Conservation (phyloP, 2,888 invertebrate species). For the Hipparchia semele region DNA sequence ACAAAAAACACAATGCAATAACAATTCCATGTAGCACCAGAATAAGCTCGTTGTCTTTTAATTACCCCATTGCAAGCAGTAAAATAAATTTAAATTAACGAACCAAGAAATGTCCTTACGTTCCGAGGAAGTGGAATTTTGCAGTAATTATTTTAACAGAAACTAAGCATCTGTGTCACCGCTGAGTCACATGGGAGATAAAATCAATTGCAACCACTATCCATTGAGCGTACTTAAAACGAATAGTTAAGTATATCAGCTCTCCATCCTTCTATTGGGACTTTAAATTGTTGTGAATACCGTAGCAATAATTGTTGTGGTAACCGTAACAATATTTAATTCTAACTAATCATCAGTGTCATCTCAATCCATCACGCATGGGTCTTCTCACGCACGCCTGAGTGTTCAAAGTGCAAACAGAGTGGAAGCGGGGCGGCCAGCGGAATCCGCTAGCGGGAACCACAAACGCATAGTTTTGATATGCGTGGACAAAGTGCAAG, state of each 20-base stretch:
- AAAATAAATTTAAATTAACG: conserved; percentile 72
- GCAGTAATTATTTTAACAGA: conserved; percentile 43
- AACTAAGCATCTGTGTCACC: conserved; percentile 40
- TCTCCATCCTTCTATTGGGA: background rate
- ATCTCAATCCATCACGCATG: too few species aligned
- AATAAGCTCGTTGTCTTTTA: conserved; percentile 38
- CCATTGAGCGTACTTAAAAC: conserved; percentile 10
- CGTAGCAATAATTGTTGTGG: too few species aligned
- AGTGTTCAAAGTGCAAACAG: too few species aligned
- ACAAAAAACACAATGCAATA: conserved; percentile 9
- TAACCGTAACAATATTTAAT: background rate
- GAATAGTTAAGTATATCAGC: background rate
- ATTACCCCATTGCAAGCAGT: conserved; percentile 49
- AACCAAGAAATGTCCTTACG: conserved; percentile 46
- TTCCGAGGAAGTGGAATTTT: conserved; percentile 36
- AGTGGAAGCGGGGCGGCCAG: too few species aligned
- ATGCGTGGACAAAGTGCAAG: too few species aligned
- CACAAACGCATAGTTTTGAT: too few species aligned
- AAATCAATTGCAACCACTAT: conserved; percentile 29
- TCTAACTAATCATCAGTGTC: background rate
- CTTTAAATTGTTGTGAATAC: background rate
- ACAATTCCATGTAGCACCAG: conserved; percentile 27
- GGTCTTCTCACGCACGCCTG: too few species aligned
- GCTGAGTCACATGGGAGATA: conserved; percentile 27
- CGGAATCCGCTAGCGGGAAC: too few species aligned